Percentiles rank a stretch among this genome's conserved stretches.
Conservation (phyloP, 2,888 invertebrate genomes). For the Drepana falcataria region DNA sequence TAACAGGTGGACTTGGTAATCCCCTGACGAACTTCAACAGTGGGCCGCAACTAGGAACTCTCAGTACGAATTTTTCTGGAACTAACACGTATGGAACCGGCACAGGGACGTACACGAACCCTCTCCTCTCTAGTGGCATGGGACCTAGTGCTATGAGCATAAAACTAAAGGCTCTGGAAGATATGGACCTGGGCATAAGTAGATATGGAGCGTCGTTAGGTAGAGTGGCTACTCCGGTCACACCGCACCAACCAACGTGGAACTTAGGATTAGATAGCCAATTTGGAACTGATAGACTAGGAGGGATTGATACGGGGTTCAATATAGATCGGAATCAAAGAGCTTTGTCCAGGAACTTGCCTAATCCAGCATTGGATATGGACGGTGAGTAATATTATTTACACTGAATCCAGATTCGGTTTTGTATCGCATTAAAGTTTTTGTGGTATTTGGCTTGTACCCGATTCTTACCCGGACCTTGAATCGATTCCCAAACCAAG, state of each 20-base stretch:
- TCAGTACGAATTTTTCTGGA: conserved; percentile 62
- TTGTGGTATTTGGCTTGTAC: too few species aligned
- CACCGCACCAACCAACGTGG: conserved; percentile 80
- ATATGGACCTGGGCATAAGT: conserved; percentile 82
- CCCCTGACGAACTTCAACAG: conserved; percentile 61
- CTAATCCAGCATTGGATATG: conserved; percentile 66
- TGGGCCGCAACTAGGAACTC: conserved; percentile 58
- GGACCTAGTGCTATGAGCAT: conserved; percentile 79
- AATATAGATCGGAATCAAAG: conserved; percentile 80
- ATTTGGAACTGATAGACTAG: conserved; percentile 79
- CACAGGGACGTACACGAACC: conserved; percentile 81
- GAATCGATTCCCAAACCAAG: too few species aligned
- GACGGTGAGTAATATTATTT: conserved; percentile 51
- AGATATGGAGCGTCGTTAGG: conserved; percentile 75
- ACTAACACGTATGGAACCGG: conserved; percentile 58
- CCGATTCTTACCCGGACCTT: too few species aligned
- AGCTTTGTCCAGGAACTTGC: conserved; percentile 75
- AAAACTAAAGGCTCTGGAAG: conserved; percentile 85
- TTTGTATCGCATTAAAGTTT: too few species aligned
- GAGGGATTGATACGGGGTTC: conserved; percentile 74
- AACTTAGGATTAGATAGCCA: conserved; percentile 80
- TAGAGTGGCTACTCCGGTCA: conserved; percentile 81
- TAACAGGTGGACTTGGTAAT: conserved; percentile 64
- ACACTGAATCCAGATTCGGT: too few species aligned
- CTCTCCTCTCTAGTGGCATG: conserved; percentile 78